Evolutionary conservation across 2,113 vertebrate genomes (phyloP).

Genomic region (Xiphias gladius): DNA sequence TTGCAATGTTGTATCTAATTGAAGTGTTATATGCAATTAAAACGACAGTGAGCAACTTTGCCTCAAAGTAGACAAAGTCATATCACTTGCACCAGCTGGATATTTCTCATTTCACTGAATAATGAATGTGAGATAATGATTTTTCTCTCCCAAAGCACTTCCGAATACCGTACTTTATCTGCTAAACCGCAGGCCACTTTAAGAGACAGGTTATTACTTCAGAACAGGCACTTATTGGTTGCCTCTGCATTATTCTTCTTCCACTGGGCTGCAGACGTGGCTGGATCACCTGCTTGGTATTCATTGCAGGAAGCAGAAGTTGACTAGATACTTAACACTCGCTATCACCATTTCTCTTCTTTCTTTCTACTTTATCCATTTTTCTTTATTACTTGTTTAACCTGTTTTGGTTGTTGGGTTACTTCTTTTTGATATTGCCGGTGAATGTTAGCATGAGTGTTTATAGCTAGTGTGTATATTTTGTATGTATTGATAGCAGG

Average conservation of each 20-base stretch:
- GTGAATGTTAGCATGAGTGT: too few relatives aligned
- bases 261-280: slow-evolving; percentile 27
- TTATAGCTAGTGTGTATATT: neutral
- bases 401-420: neutral
- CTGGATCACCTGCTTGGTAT: slow-evolving; percentile 61
- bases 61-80: slow-evolving; percentile 20
- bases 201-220: slow-evolving; percentile 44
- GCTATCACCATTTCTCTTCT: slow-evolving; percentile 37
- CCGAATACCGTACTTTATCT: slow-evolving; percentile 23
- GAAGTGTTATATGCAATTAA: neutral
- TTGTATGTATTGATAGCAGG: neutral
- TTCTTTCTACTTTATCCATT: neutral
- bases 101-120: slow-evolving; percentile 22
- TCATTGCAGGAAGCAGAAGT: slow-evolving; percentile 55
- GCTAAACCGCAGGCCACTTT: slow-evolving; percentile 32
- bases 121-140: slow-evolving; percentile 45
- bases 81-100: slow-evolving; percentile 27
- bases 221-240: slow-evolving; percentile 10
- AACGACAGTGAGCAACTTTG: neutral
- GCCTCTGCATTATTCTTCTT: slow-evolving; percentile 17
- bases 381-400: neutral
- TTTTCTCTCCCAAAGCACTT: slow-evolving; percentile 27
- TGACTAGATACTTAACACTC: slow-evolving; percentile 51
- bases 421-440: neutral
- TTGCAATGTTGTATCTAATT: neutral